These are phyloP conservation scores for Osmoderma eremita DNA, from an alignment of 2,888 invertebrate genomes.

Conservation along the genomic window DNA sequence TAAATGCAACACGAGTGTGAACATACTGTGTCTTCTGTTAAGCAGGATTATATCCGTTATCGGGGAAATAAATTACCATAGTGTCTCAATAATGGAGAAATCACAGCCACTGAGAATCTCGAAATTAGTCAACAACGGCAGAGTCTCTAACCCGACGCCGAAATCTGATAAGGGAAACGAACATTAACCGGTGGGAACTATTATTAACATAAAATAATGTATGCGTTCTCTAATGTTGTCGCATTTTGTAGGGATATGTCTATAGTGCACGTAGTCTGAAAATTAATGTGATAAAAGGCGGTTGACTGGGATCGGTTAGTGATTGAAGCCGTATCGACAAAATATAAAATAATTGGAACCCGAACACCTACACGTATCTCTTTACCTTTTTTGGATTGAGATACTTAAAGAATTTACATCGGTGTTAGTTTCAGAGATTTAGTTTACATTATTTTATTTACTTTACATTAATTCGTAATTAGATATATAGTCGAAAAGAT, in stretches of 20 bases:
- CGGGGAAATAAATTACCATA: slow-evolving; percentile 53
- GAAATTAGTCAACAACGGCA: slow-evolving; percentile 37
- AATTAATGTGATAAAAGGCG: slow-evolving; percentile 18
- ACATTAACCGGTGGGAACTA: background rate
- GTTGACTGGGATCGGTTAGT: background rate
- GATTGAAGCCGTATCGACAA: slow-evolving; percentile 2
- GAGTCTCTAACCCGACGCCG: background rate
- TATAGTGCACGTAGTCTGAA: background rate
- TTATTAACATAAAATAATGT: slow-evolving; percentile 15
- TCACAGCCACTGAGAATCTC: slow-evolving; percentile 31
- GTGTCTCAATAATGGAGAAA: slow-evolving; percentile 52
- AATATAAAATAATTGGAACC: slow-evolving; percentile 14
- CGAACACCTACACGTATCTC: slow-evolving; percentile 4
- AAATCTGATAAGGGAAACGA: slow-evolving; percentile 17
- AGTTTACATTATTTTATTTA: too few species aligned
- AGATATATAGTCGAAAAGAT: too few species aligned
- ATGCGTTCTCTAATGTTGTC: background rate
- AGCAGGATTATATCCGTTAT: slow-evolving; percentile 53
- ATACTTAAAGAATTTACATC: too few species aligned
- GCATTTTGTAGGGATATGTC: background rate
- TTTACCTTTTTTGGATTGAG: too few species aligned
- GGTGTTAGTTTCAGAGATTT: too few species aligned
- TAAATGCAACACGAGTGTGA: slow-evolving; percentile 54
- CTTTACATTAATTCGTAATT: too few species aligned
- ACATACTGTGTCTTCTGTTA: slow-evolving; percentile 53